Evolutionary conservation across 2,888 invertebrate genomes (phyloP).

Genomic region (Lasioglossum morio): DNA sequence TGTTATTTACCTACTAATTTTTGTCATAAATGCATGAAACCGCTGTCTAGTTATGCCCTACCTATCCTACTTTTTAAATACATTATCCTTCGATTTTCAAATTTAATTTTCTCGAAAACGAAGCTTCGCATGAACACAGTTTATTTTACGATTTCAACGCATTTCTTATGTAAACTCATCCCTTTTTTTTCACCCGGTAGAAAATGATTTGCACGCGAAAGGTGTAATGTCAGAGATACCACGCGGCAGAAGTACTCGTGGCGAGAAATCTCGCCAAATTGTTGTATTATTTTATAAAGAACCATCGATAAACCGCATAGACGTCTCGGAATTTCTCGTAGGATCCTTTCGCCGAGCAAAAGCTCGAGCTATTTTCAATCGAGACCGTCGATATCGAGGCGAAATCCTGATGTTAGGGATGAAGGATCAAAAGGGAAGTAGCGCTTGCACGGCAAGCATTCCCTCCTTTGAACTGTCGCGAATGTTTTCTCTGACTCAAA

Average conservation of each 20-base stretch:
- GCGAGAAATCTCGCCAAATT: neutral
- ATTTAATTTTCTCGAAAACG: no score
- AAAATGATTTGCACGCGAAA: neutral
- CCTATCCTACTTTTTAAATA: no score
- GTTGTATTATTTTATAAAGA: conserved; percentile 8
- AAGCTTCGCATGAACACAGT: no score
- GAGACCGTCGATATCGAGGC: conserved; percentile 27
- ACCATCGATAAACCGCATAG: conserved; percentile 5
- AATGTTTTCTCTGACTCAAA: conserved; percentile 38
- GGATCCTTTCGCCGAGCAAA: conserved; percentile 9
- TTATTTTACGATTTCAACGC: no score
- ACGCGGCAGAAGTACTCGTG: neutral
- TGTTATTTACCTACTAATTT: no score
- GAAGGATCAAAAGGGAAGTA: conserved; percentile 44
- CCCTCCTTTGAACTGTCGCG: conserved; percentile 44
- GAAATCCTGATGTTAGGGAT: conserved; percentile 36
- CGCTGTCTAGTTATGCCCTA: no score
- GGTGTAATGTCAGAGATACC: neutral
- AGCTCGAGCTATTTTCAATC: conserved; percentile 41
- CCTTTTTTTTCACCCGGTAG: no score
- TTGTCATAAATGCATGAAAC: no score
- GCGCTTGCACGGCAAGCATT: conserved; percentile 16
- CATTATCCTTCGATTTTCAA: no score
- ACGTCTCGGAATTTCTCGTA: conserved; percentile 17
- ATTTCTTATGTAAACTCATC: no score